Conservation (phyloP, 2,113 vertebrate genomes). For the Podarcis cretensis region DNA sequence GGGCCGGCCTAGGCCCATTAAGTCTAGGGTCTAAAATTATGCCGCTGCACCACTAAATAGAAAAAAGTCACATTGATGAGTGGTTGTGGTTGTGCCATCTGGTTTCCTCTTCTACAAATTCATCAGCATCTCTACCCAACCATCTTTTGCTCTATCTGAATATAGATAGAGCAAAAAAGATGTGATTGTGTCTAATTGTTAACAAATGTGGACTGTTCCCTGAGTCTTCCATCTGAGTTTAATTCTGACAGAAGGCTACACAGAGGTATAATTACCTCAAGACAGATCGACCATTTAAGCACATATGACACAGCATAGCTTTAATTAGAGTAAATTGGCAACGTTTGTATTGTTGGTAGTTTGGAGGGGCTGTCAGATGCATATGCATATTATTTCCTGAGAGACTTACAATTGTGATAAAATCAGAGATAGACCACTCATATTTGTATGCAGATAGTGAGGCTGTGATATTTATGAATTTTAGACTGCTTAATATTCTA, state of each 20-base stretch:
- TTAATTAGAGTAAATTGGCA: conserved; percentile 77
- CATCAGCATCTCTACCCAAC: conserved; percentile 47
- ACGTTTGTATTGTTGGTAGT: conserved; percentile 76
- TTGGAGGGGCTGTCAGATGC: conserved; percentile 67
- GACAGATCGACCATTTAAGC: conserved; percentile 82
- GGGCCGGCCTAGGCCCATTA: too few relatives aligned
- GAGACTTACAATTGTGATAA: conserved; percentile 65
- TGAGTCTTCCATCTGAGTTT: conserved; percentile 81
- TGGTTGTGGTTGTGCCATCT: conserved; percentile 52
- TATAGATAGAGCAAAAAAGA: too few relatives aligned
- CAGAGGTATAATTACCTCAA: conserved; percentile 84
- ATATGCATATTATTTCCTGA: conserved; percentile 65
- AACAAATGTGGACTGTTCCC: conserved; percentile 74
- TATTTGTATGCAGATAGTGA: neutral
- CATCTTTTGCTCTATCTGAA: conserved; percentile 47
- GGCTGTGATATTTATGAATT: neutral
- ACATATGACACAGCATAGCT: conserved; percentile 78
- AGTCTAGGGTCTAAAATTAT: too few relatives aligned
- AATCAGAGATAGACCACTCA: conserved; percentile 48
- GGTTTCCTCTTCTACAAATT: conserved; percentile 56
- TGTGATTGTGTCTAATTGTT: conserved; percentile 77
- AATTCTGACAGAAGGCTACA: conserved; percentile 78
- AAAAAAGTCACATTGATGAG: conserved; percentile 45
- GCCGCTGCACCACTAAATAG: too few relatives aligned
- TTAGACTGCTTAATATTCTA: neutral